phyloP scores from a whole-genome alignment of 2,888 invertebrate species.

The Corythucha ciliata region DNA sequence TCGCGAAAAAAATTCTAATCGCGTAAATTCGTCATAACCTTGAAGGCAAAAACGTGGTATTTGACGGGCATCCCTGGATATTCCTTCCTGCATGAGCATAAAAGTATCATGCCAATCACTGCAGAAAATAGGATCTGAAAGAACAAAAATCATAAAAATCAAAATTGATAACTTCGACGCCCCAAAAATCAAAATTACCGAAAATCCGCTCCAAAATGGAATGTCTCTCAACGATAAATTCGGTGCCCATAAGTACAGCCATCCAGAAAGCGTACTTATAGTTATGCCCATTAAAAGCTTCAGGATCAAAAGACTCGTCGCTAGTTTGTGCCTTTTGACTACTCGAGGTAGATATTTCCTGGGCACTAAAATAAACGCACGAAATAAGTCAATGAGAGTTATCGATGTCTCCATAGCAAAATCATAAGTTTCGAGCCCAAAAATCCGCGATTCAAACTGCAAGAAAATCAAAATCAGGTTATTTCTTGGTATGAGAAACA shows the following conservation, averaged over 20 bases:
- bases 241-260: slow-evolving; percentile 51
- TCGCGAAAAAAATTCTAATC: slow-evolving; percentile 1
- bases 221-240: slow-evolving; percentile 50
- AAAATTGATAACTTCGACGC: background rate
- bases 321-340: slow-evolving; percentile 45
- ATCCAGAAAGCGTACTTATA: slow-evolving; percentile 48
- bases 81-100: slow-evolving; percentile 43
- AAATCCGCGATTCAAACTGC: too few species aligned
- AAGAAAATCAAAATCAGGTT: too few species aligned
- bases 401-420: too few species aligned
- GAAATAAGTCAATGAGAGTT: too few species aligned
- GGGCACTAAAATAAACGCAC: slow-evolving; percentile 43
- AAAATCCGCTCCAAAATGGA: slow-evolving; percentile 56
- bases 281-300: slow-evolving; percentile 49
- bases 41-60: slow-evolving; percentile 41
- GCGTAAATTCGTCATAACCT: slow-evolving; percentile 41
- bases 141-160: background rate
- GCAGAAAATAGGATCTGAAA: slow-evolving; percentile 43
- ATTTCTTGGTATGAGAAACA: too few species aligned
- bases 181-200: slow-evolving; percentile 43
- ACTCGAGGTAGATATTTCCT: slow-evolving; percentile 46
- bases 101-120: slow-evolving; percentile 41
- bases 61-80: slow-evolving; percentile 42
- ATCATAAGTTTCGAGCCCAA: too few species aligned
- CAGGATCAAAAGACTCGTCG: slow-evolving; percentile 44